These are phyloP conservation scores for Synergus japonicus DNA, from an alignment of 2,888 invertebrate species.

Conservation along the genomic window DNA sequence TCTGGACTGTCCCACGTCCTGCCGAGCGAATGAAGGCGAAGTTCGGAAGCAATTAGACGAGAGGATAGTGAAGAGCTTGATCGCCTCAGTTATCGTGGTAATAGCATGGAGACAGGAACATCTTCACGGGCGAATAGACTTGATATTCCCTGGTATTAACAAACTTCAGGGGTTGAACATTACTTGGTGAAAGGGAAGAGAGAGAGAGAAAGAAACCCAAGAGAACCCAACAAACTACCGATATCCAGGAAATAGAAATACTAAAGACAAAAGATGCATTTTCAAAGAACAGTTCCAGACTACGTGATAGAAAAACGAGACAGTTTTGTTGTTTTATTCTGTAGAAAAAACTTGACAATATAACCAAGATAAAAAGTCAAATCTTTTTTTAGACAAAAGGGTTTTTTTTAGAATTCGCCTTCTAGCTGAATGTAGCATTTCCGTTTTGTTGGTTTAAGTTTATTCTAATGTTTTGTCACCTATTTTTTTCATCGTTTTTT, in stretches of 20 bases:
- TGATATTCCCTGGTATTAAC: neutral
- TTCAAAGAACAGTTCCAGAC: neutral
- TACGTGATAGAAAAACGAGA: neutral
- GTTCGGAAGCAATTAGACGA: constrained; percentile 37
- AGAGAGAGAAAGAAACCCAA: neutral
- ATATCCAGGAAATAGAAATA: neutral
- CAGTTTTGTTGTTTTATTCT: neutral
- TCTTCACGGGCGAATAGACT: constrained; percentile 12
- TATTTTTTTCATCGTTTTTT: no score
- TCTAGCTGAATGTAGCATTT: no score
- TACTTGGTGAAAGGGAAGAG: neutral
- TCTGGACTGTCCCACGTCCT: neutral
- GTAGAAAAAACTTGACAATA: neutral
- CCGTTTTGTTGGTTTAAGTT: no score
- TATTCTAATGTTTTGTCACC: no score
- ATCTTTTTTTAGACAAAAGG: neutral
- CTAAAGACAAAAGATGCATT: neutral
- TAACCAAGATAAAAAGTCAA: neutral
- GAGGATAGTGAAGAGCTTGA: constrained; percentile 8
- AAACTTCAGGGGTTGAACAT: neutral
- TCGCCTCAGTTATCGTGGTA: constrained; percentile 14
- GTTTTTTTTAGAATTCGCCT: neutral
- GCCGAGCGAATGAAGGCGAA: neutral
- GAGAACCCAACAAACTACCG: neutral
- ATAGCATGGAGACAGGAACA: neutral